Percentiles rank a stretch among this genome's conserved stretches.
These are phyloP conservation scores for Caenorhabditis parvicauda DNA, from an alignment of 2,888 invertebrate genomes.

Conservation along the genomic window DNA sequence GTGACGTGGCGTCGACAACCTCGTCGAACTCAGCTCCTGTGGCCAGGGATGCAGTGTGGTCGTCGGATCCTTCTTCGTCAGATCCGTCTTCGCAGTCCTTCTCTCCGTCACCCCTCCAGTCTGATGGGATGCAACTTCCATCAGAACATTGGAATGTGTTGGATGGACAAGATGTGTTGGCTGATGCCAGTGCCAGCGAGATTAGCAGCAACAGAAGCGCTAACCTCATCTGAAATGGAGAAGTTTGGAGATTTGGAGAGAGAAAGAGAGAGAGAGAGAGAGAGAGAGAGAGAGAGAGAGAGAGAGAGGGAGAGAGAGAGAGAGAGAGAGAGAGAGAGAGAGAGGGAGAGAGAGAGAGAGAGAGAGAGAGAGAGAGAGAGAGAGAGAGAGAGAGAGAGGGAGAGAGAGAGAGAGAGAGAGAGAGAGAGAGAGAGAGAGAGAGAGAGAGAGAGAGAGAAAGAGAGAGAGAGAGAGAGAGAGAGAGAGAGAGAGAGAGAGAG, in stretches of 20 bases:
- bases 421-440: background rate
- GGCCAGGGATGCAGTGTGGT: constrained; percentile 4
- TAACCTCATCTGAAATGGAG: constrained; percentile 17
- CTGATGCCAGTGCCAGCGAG: constrained; percentile 6
- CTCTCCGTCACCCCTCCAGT: constrained; percentile 59
- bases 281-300: background rate
- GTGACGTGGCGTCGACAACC: background rate
- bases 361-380: background rate
- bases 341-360: background rate
- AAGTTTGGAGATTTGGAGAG: background rate
- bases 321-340: constrained; percentile 3
- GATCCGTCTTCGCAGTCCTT: constrained; percentile 55
- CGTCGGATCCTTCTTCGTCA: constrained; percentile 24
- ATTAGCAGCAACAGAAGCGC: constrained; percentile 20
- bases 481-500: background rate
- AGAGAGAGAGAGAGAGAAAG: constrained; percentile 8
- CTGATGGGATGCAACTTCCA: constrained; percentile 53
- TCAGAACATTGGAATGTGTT: constrained; percentile 56
- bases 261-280: background rate
- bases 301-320: background rate
- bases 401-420: background rate
- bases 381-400: background rate
- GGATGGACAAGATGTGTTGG: constrained; percentile 38
- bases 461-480: constrained; percentile 1
- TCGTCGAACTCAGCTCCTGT: constrained; percentile 18